These are phyloP conservation scores for Vollenhovia emeryi DNA, from an alignment of 1,140 invertebrate species.

Conservation along the genomic window DNA sequence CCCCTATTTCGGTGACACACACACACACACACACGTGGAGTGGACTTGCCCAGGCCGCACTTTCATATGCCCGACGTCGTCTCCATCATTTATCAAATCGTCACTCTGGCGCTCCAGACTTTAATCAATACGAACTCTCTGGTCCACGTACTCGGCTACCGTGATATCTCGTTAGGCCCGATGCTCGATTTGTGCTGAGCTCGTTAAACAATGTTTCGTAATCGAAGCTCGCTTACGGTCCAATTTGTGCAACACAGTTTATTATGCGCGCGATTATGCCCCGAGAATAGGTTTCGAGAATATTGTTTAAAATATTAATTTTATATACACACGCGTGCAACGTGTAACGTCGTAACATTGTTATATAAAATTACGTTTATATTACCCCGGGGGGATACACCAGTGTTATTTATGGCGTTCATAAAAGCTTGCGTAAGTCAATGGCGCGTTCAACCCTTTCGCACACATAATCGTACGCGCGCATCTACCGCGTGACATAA, in stretches of 20 bases:
- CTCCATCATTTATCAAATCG: slow-evolving; percentile 71
- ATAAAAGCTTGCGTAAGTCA: slow-evolving; percentile 35
- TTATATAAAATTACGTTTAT: background rate
- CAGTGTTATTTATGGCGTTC: slow-evolving; percentile 6
- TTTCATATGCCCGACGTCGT: slow-evolving; percentile 6
- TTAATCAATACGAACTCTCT: slow-evolving; percentile 74
- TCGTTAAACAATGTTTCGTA: background rate
- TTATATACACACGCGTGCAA: background rate
- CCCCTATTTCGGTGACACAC: background rate
- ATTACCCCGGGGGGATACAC: background rate
- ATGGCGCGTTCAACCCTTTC: slow-evolving; percentile 25
- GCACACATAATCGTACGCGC: background rate
- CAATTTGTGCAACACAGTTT: slow-evolving; percentile 12
- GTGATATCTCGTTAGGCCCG: background rate
- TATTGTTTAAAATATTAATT: slow-evolving; percentile 6
- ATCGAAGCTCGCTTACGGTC: background rate
- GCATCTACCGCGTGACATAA: slow-evolving; percentile 8
- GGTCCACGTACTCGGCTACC: slow-evolving; percentile 39
- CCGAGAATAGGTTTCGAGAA: background rate
- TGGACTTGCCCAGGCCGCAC: background rate
- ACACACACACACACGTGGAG: background rate
- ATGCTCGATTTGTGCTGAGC: background rate
- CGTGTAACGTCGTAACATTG: background rate
- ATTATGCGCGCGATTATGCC: background rate
- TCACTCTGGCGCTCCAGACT: slow-evolving; percentile 70